A percentile compares a stretch with the other conserved stretches of the same genome.
phyloP scores from a whole-genome alignment of 2,888 invertebrate species.

The Hyposoter didymator region DNA sequence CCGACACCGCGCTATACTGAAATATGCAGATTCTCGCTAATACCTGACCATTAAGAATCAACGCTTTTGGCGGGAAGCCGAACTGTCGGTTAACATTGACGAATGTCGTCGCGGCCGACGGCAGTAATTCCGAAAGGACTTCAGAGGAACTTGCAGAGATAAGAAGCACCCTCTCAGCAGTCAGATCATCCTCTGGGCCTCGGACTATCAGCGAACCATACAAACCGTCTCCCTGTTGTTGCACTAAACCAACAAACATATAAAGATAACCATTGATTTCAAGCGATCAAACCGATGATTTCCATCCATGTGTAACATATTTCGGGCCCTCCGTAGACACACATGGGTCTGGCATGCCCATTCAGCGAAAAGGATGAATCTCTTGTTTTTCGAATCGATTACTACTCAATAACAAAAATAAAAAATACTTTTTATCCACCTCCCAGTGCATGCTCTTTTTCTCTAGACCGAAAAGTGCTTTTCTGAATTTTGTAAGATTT shows the following conservation, averaged over 20 bases:
- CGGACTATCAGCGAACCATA: conserved; percentile 87
- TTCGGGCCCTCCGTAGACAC: no score
- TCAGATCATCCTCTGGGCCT: conserved; percentile 83
- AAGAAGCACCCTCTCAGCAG: conserved; percentile 85
- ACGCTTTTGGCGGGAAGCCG: conserved; percentile 80
- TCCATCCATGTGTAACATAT: not conserved
- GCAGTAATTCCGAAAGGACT: conserved; percentile 85
- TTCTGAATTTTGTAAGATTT: no score
- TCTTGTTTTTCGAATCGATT: no score
- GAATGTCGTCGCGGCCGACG: conserved; percentile 71
- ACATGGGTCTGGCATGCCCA: no score
- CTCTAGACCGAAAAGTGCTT: no score
- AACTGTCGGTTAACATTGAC: not conserved
- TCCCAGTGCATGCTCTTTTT: no score
- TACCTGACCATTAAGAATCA: conserved; percentile 85
- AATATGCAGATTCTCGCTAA: not conserved
- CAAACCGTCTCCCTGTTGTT: conserved; percentile 87
- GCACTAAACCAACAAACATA: conserved; percentile 81
- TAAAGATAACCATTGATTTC: not conserved
- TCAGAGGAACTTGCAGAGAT: conserved; percentile 86
- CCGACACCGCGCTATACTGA: not conserved
- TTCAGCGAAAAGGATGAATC: no score
- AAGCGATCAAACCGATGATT: not conserved
- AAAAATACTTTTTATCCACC: no score
- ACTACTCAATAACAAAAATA: no score